phyloP scores from a whole-genome alignment of 2,797 vertebrate species.

The Microctenopoma stevenorrisi region DNA sequence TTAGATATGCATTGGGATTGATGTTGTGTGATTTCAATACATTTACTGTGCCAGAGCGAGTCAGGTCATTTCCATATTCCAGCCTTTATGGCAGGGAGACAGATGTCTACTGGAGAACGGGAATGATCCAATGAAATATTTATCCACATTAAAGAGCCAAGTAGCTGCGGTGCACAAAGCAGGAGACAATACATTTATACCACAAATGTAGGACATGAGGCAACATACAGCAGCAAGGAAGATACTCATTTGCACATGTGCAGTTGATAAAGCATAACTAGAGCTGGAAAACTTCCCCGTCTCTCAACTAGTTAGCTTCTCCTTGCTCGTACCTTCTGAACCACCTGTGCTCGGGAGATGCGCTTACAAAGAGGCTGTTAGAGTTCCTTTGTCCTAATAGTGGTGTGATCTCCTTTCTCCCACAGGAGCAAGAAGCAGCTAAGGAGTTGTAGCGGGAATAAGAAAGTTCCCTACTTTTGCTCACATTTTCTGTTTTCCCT shows the following conservation, averaged over 20 bases:
- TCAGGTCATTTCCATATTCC: conserved; percentile 59
- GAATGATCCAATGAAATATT: conserved; percentile 73
- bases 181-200: conserved; percentile 55
- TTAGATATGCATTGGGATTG: conserved; percentile 56
- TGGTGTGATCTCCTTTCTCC: conserved; percentile 56
- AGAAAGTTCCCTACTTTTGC: conserved; percentile 33
- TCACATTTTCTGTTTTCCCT: conserved; percentile 7
- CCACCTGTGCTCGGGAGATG: conserved; percentile 58
- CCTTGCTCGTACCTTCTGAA: conserved; percentile 52
- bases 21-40: conserved; percentile 62
- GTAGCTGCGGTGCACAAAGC: conserved; percentile 48
- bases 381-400: conserved; percentile 44
- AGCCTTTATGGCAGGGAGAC: conserved; percentile 52
- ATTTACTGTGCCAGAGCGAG: conserved; percentile 45
- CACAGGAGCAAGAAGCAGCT: conserved; percentile 33
- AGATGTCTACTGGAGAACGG: conserved; percentile 61
- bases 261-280: conserved; percentile 41
- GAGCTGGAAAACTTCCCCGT: conserved; percentile 37
- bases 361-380: conserved; percentile 52
- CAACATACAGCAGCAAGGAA: conserved; percentile 32
- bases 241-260: conserved; percentile 23
- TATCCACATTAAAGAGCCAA: conserved; percentile 58
- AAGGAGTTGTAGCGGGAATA: conserved; percentile 41
- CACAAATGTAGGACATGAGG: conserved; percentile 37
- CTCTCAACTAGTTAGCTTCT: conserved; percentile 48